Evolutionary conservation across 2,113 vertebrate genomes (phyloP), one percentile per base, ranked within the genome.

Genomic region (Carlito syrichta): DNA sequence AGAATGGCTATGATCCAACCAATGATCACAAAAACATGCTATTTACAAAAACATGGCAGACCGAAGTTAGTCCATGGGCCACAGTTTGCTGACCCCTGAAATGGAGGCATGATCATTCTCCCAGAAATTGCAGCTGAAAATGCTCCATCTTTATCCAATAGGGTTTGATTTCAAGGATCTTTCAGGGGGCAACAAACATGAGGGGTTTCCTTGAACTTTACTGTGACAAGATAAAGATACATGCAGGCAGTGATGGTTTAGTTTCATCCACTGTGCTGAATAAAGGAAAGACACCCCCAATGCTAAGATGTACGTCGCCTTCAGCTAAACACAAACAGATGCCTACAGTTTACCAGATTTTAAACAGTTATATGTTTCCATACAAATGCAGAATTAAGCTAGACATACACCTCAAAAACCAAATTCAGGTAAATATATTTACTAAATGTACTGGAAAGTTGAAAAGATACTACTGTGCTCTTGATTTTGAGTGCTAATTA

Each of bases 401-500:
- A 52, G 25, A 63, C 20, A 40, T 60, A 38, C 1, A 69, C 11
- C 74, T 94, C 54, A 86, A 93, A 93, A 78, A 27, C 56, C 89
- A 66, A n/a, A 89, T 30, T 71, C 81, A 91, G 12, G 25, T 62
- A 25, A 91, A 63, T 74, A 56, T 73, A 38, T 38, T 78, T 76
- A 91, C 32, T 76, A 69, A 90, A 62, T 54, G 9, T 69, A 23
- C 38, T 66, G 48, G n/a, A 82, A 52, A 96, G 35, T 52, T 43
- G 58, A 85, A 96, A 92, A 87, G 19, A 76, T 14, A 58, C 38
- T 58, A 86, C 19, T 87, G 38, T 8, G 0, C 3, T 50, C 74
- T 77, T 94, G 45, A 79, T 86, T 94, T 95, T 69, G 81, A 63
- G 25, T 62, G 87, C 16, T 77, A 87, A 85, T 68, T 92, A 73